Percentiles rank a stretch among this genome's conserved stretches.
phyloP scores from a whole-genome alignment of 2,888 invertebrate species.

The Cordilura impudica region DNA sequence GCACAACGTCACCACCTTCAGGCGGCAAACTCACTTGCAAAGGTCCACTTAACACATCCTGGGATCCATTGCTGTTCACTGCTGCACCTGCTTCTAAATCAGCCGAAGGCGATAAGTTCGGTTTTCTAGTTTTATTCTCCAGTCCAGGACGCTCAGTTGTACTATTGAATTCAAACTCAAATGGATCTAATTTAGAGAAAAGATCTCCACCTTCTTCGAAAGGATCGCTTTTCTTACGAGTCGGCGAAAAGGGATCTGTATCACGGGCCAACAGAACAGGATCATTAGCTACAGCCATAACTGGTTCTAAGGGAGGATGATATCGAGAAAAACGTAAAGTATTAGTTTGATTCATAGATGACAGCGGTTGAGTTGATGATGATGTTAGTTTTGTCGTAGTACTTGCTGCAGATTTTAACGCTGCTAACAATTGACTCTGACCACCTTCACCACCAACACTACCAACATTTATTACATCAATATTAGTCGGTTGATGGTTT shows the following conservation, averaged over 20 bases:
- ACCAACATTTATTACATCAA: conserved; percentile 8
- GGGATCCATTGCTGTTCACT: conserved; percentile 24
- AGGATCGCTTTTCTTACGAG: conserved; percentile 81
- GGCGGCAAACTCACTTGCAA: conserved; percentile 85
- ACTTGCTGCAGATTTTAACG: conserved; percentile 6
- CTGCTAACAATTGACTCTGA: conserved; percentile 21
- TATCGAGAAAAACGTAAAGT: conserved; percentile 61
- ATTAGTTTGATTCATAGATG: conserved; percentile 55
- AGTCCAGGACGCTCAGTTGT: conserved; percentile 34
- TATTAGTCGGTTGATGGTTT: not conserved
- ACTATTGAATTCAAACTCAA: conserved; percentile 74
- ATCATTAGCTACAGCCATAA: conserved; percentile 69
- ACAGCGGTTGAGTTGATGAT: conserved; percentile 32
- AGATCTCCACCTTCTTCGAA: conserved; percentile 80
- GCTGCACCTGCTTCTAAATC: not conserved
- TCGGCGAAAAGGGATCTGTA: conserved; percentile 78
- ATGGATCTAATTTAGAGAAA: conserved; percentile 77
- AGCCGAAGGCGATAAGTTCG: conserved; percentile 23
- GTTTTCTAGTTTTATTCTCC: conserved; percentile 44
- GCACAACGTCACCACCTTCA: conserved; percentile 77
- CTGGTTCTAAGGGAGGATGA: conserved; percentile 64
- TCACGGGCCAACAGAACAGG: conserved; percentile 77
- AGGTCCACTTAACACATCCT: conserved; percentile 81
- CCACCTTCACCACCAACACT: conserved; percentile 44
- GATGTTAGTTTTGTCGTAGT: conserved; percentile 4